Base-by-base conservation (phyloP, 2,113 vertebrate species). In the Stictonetta naevosa region DNA sequence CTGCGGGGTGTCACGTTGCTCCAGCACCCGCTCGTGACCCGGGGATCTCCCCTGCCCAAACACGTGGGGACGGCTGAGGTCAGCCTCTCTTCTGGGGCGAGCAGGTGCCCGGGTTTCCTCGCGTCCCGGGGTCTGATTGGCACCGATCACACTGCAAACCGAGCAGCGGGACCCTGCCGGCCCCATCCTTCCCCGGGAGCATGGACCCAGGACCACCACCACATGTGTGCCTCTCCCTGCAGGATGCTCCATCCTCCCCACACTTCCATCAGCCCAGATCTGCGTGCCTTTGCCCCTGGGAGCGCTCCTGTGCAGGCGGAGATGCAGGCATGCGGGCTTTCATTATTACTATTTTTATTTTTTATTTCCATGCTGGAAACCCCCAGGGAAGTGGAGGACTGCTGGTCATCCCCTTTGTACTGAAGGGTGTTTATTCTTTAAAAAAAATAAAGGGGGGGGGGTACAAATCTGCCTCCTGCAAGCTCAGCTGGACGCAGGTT, bases 41-140 rank as follows among this genome's bases (percentile, higher is more conserved):
- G 44, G 93, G 95, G 96, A 96, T 96, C 95, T 94, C 95, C 96
- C 92, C 88, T 7, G 68, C 56, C 82, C 67, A 5, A 28, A 63
- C 90, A 19, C 8, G 17, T n/a, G 77, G 42, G 60, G 62, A 40
- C 36, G 17, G 52, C 86, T 88, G 50, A 93, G 91, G 77, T 97
- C 91, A 96, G 86, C 34, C 5, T 10, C 91, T 84, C 78, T 92
- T 83, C 80, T 86, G 67, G 91, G 88, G 52, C 6, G 7, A 96
- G 81, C 96, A 96, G 94, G 68, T 93, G 92, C 88, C 86, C n/a
- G 69, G 90, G 40, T 88, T 94, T 88, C 95, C 93, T 94, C 63
- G 3, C 3, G 8, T 42, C 94, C 40, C 1, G 12, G 38, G 46
- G 46, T 90, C 38, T 38, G 84, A 92, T 59, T 55, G 71, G 44